Base-by-base conservation (phyloP, 2,113 vertebrate genomes). In the Callithrix jacchus region DNA sequence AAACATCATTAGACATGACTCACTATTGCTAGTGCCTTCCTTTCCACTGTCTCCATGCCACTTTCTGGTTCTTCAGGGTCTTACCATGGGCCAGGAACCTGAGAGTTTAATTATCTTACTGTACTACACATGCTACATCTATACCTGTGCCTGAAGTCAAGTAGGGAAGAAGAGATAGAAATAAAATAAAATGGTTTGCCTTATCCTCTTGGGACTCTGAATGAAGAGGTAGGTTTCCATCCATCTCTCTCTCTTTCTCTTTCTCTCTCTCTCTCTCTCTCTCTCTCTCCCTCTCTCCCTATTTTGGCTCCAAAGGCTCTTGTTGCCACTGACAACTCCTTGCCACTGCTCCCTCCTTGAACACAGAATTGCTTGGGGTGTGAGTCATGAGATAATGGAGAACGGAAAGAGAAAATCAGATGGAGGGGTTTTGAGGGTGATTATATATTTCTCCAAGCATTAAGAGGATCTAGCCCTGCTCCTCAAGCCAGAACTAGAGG, bases 401-500 rank as follows among this genome's bases (percentile, higher is more conserved):
- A 58, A 68, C 3, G 20, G 2, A 61, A 32, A 42, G 17, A 84
- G 14, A 68, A 47, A 20, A 18, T 23, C 8, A 11, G 30, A 12
- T 1, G 18, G 8, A 2, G 6, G 16, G 0, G 20, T 5, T 2
- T 7, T 18, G 4, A 8, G 0, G 3, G 0, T 45, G 6, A 2
- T n/a, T 80, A 2, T 61, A 1, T 1, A 77, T 30, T 14, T 25
- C 25, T 70, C 40, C 73, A 8, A 77, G 12, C 61, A 71, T 42
- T 49, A 8, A 40, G 13, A 1, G 4, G 61, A 10, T 23, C 4
- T 8, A 77, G 45, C 12, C 4, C 11, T 21, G 1, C 5, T 58
- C 6, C 3, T 70, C 58, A 56, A 17, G 5, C 45, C 30, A 68
- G 25, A 45, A 42, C 23, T 10, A 12, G 7, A 88, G 23, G 17